Evolutionary conservation across 2,888 invertebrate species (phyloP), one percentile per base, ranked within the genome.

Genomic region (Bombyx huttoni): DNA sequence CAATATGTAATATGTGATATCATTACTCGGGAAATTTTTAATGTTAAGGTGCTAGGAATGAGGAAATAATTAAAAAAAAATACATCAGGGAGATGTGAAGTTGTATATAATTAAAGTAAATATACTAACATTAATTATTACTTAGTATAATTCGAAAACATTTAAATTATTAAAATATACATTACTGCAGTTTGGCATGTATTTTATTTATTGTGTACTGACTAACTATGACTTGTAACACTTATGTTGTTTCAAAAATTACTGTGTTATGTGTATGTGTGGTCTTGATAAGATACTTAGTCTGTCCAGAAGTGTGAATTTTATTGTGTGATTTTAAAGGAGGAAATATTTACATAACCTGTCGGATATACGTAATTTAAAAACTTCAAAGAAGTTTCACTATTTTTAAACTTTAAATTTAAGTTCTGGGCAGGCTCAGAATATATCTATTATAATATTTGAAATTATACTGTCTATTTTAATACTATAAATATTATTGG

Each of bases 1-100:
- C 84, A 85, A 84, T 84, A 83, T 75, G 76, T 24, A 24, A 24
- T 78, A 81, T 86, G 86, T 86, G 86, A 87, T 86, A 84, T 73
- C 71, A 73, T 71, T 68, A 62, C 67, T 67, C 73, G 69, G 71
- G 67, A 73, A 68, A 70, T 75, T 58, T 57, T 59, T 61, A 72
- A 74, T 74, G 57, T 65, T 81, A 83, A 83, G 87, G 87, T 87
- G 86, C 87, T 87, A 83, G 75, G 75, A 73, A 68, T 68, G 62
- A 67, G 70, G 75, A 74, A 70, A 62, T 59, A 51, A 49, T 49
- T 52, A 34, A 48, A 49, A 34, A 50, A 49, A 52, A 34, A 49
- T 51, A 49, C 45, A 13, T 56, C 49, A 52, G 58, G 52, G 57
- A n/a, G 56, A 51, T 52, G 51, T 53, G 51, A 52, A 52, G 34